phyloP scores from a whole-genome alignment of 2,797 vertebrate species.

The Dromococcyx pavoninus region DNA sequence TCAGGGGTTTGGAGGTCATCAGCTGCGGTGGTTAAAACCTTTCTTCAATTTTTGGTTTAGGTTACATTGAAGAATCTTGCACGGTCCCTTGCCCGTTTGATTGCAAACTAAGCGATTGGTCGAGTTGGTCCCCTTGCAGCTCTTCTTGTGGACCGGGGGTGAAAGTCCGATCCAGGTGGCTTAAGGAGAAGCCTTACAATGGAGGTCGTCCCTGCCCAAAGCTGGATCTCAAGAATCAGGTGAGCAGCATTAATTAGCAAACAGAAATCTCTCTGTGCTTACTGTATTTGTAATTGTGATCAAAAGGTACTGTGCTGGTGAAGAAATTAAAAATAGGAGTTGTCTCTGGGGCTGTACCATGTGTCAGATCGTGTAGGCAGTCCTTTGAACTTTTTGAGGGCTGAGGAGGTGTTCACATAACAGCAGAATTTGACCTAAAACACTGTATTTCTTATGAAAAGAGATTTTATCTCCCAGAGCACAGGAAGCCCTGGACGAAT shows the following conservation, averaged over 20 bases:
- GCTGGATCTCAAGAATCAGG: slow-evolving; percentile 97
- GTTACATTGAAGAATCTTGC: slow-evolving; percentile 89
- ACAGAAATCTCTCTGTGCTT: background rate
- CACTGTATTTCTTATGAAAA: rapidly evolving
- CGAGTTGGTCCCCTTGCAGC: slow-evolving; percentile 92
- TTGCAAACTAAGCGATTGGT: slow-evolving; percentile 96
- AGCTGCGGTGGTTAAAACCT: background rate
- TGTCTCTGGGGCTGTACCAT: background rate
- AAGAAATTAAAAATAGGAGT: background rate
- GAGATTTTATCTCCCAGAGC: background rate
- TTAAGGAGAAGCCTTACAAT: slow-evolving; percentile 96
- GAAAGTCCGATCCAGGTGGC: slow-evolving; percentile 91
- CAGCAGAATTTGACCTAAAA: background rate
- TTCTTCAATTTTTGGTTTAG: slow-evolving; percentile 74
- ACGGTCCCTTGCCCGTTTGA: slow-evolving; percentile 91
- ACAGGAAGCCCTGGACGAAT: background rate
- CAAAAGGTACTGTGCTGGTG: background rate
- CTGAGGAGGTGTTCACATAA: background rate
- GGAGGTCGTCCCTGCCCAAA: slow-evolving; percentile 94
- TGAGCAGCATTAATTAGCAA: slow-evolving; percentile 71
- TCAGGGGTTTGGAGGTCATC: background rate
- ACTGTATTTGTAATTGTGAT: background rate
- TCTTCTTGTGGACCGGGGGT: slow-evolving; percentile 88
- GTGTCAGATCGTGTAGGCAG: background rate
- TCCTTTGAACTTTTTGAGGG: background rate